Evolutionary conservation across 2,113 vertebrate genomes (phyloP).

Genomic region (Glaucidium brasilianum): DNA sequence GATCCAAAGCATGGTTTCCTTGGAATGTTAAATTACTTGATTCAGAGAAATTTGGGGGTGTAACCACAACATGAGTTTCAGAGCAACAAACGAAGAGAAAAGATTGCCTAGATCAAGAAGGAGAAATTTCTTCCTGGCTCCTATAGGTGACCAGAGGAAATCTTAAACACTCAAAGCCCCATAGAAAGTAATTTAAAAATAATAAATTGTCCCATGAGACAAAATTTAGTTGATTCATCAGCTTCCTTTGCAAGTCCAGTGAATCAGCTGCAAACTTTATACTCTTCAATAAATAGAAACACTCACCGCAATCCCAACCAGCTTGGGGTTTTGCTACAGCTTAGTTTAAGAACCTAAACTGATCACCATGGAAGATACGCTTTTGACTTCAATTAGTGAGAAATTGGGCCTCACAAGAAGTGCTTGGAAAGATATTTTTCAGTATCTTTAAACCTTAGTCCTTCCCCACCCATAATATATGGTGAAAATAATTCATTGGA

Average conservation of each 20-base stretch:
- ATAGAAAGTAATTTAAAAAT: conserved; percentile 4
- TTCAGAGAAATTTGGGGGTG: not conserved
- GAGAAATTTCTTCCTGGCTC: not conserved
- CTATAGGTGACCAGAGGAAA: not conserved
- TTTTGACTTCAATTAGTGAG: not conserved
- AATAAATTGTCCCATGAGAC: not conserved
- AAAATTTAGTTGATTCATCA: not conserved
- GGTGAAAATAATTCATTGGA: not conserved
- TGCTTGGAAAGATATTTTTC: not conserved
- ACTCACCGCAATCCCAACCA: not conserved
- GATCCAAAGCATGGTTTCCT: not conserved
- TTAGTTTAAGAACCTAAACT: not conserved
- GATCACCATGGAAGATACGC: not conserved
- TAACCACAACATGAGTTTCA: not conserved
- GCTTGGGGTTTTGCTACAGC: not conserved
- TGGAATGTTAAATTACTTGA: not conserved
- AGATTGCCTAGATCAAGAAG: not conserved
- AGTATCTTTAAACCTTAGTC: not conserved
- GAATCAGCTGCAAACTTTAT: not conserved
- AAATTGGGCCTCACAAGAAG: not conserved
- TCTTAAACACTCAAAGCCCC: not conserved
- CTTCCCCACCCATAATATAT: not conserved
- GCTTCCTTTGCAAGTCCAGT: conserved; percentile 14
- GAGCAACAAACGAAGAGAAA: not conserved
- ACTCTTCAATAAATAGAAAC: conserved; percentile 1